Conservation (phyloP, 35 echinoderm and acorn worm species). For the Lytechinus variegatus region DNA sequence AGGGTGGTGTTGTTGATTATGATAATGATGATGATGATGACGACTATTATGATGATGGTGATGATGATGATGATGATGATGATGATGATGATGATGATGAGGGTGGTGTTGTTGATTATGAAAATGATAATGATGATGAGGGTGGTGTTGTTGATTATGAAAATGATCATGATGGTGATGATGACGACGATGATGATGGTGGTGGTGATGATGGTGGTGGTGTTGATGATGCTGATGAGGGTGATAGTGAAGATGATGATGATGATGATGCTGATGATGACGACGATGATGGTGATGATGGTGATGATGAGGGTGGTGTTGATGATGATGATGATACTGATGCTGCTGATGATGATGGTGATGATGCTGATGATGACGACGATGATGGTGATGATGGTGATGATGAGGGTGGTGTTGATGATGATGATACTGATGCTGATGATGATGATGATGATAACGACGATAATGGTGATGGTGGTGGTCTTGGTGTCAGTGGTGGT, state of each 20-base stretch:
- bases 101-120: slow-evolving; percentile 46
- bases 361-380: slow-evolving; percentile 42
- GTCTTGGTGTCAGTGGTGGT: not conserved
- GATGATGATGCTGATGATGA: slow-evolving; percentile 49
- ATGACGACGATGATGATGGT: not conserved
- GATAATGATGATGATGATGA: not conserved
- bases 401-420: slow-evolving; percentile 29
- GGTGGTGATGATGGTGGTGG: not conserved
- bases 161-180: not conserved
- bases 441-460: not conserved
- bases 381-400: slow-evolving; percentile 26
- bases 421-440: slow-evolving; percentile 34
- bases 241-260: slow-evolving; percentile 31
- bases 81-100: slow-evolving; percentile 52
- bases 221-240: not conserved
- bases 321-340: slow-evolving; percentile 22
- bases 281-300: not conserved
- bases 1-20: not conserved
- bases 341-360: slow-evolving; percentile 18
- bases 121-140: not conserved
- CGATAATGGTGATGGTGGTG: not conserved
- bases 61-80: not conserved
- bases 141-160: not conserved
- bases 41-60: not conserved
- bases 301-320: not conserved